Evolutionary conservation across 37 sponge, comb jelly and placozoan genomes (phyloP), one percentile per base, ranked within the genome.

Genomic region (Ianthella basta): DNA sequence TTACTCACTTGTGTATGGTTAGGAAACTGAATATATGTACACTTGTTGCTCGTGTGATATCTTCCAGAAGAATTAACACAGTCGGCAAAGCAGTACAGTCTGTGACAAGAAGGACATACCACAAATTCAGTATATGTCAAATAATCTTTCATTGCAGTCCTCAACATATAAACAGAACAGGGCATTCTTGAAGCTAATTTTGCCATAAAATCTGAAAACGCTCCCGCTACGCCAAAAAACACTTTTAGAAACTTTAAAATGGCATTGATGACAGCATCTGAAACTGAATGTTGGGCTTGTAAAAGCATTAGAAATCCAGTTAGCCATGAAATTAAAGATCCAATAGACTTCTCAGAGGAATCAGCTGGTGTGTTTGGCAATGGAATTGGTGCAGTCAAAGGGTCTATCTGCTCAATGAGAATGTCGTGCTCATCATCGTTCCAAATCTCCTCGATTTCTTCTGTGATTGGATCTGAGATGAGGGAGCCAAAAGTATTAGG

Each of bases 11-110:
- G 89, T 44, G 86, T 82, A 60, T 89, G 82, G 27, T 73, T 40
- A 53, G 86, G 90, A 85, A 81, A 89, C 25, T 50, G 24, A 24
- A 80, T 21, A 89, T 56, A 81, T 38, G 33, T 41, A 56, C 89
- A 89, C 23, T 27, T 81, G 0, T 60, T 78, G 50, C 79, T 86
- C 32, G 75, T 54, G 4, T 27, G 19, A 0, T 44, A 19, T 15
- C 80, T 18, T 53, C 80, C 20, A 29, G 39, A n/a, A 29, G 4
- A 59, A 15, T 60, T 5, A 23, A 39, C 14, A 32, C 32, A 57
- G 4, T 60, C 38, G 14, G 64, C 8, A 30, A 81, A 23, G 14
- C 44, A 27, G 39, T 81, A 39, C 24, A 36, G 25, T 34, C 59
- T 60, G 57, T 36, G 64, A 60, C 82, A 80, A 36, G 27, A 18